These are phyloP conservation scores for Periparus ater DNA, from an alignment of 2,797 vertebrate genomes.

Conservation along the genomic window DNA sequence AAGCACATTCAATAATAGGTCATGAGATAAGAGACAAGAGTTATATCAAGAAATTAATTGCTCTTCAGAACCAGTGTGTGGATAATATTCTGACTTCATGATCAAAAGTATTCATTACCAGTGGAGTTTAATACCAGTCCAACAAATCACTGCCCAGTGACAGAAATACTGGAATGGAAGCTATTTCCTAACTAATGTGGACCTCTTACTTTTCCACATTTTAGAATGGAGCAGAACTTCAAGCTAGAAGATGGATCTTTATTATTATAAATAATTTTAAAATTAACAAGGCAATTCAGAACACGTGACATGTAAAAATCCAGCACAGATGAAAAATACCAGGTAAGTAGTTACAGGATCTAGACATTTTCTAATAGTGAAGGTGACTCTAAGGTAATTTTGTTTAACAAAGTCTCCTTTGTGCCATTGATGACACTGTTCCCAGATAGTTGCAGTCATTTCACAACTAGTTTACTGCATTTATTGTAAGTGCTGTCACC, in stretches of 20 bases:
- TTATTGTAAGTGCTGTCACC: not conserved
- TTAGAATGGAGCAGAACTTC: not conserved
- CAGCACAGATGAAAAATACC: not conserved
- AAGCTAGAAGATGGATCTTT: not conserved
- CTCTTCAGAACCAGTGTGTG: not conserved
- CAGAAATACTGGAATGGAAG: not conserved
- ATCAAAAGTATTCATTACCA: not conserved
- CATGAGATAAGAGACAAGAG: not conserved
- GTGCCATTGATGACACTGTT: not conserved
- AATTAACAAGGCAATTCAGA: not conserved
- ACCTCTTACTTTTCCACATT: not conserved
- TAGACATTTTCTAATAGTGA: not conserved
- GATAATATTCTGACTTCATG: not conserved
- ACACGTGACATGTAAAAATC: not conserved
- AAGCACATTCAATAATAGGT: not conserved
- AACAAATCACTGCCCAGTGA: not conserved
- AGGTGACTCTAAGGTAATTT: not conserved
- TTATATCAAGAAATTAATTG: not conserved
- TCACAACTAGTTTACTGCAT: not conserved
- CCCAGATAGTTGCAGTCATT: not conserved
- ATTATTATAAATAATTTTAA: not conserved
- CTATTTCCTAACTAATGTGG: not conserved
- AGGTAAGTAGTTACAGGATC: not conserved
- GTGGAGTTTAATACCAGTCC: not conserved
- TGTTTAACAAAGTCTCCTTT: not conserved